phyloP scores from a whole-genome alignment of 2,113 vertebrate species.

The Neodon shergylaensis region DNA sequence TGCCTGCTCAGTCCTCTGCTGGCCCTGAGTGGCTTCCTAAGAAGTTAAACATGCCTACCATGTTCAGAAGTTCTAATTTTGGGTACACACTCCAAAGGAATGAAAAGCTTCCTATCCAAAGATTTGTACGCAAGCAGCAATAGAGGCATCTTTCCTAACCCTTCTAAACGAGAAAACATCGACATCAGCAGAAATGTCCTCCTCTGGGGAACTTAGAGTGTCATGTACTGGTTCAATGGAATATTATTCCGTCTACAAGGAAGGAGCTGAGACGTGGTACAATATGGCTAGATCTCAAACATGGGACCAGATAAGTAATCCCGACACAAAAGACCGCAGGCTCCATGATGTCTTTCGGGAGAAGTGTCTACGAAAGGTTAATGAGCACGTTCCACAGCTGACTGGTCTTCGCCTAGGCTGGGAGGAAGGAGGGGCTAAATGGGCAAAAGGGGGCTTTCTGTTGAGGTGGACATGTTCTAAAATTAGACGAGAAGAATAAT shows the following conservation, averaged over 20 bases:
- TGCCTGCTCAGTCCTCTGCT: background rate
- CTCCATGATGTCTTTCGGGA: background rate
- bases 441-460: background rate
- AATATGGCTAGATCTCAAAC: background rate
- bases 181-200: background rate
- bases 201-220: background rate
- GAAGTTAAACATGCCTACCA: background rate
- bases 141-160: background rate
- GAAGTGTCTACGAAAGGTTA: conserved; percentile 35
- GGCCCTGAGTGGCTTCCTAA: background rate
- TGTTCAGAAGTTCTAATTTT: background rate
- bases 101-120: conserved; percentile 19
- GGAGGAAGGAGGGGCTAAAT: background rate
- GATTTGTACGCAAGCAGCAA: background rate
- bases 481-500: background rate
- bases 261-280: background rate
- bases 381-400: conserved; percentile 6
- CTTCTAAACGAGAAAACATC: background rate
- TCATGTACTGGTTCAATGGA: background rate
- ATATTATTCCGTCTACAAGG: background rate
- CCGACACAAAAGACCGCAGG: conserved; percentile 1
- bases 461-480: background rate
- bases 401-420: background rate
- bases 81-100: background rate
- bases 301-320: conserved; percentile 28